Conservation (phyloP, 2,888 invertebrate species). For the Meiosimyza platycephala region DNA sequence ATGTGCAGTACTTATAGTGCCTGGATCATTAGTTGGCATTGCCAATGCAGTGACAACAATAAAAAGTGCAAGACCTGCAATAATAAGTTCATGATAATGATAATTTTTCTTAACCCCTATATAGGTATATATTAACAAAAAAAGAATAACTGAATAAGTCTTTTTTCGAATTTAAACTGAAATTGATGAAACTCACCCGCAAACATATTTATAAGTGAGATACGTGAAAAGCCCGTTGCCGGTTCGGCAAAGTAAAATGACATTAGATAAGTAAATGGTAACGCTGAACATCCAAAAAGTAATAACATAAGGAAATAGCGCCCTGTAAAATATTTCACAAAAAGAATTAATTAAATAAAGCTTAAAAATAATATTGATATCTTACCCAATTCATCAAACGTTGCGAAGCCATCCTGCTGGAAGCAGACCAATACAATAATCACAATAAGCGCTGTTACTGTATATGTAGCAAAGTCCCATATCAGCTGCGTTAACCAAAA, state of each 20-base stretch:
- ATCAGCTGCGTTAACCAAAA: constrained; percentile 78
- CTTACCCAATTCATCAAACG: constrained; percentile 46
- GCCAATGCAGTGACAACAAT: no score
- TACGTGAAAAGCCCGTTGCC: constrained; percentile 77
- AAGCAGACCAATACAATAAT: constrained; percentile 73
- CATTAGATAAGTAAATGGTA: constrained; percentile 77
- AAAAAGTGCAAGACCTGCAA: no score
- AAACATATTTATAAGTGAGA: constrained; percentile 77
- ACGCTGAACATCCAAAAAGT: constrained; percentile 76
- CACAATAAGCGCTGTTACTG: constrained; percentile 74
- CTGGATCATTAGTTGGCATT: no score
- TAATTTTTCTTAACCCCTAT: no score
- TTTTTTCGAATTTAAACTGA: no score
- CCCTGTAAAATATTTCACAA: background rate
- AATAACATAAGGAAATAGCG: constrained; percentile 50
- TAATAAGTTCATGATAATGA: no score
- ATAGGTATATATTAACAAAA: no score
- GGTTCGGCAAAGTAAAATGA: constrained; percentile 77
- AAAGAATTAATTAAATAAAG: background rate
- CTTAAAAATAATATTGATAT: background rate
- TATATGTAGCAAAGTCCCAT: constrained; percentile 70
- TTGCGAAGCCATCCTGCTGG: constrained; percentile 70
- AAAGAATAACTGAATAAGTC: no score
- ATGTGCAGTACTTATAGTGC: no score
- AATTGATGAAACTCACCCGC: constrained; percentile 69